Evolutionary conservation across 1,140 invertebrate species (phyloP), one percentile per base, ranked within the genome.

Genomic region (Aphaenogaster rudis): DNA sequence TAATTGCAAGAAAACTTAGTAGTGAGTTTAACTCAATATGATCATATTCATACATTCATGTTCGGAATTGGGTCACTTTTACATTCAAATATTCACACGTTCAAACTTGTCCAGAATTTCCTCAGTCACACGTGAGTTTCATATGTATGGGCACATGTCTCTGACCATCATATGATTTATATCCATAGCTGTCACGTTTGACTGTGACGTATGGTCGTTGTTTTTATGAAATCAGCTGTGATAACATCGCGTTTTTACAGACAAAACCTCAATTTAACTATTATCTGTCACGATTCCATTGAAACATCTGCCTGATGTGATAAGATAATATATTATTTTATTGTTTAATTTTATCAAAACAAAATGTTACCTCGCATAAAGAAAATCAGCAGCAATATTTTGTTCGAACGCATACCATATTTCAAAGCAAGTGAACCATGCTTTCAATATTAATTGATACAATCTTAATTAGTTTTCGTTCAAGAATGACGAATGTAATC

Each of bases 111-210:
- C 7, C 39, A 15, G 15, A 81, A 52, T 59, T 61, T 48, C 21
- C 39, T 21, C 48, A 39, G 63, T 39, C 69, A 59, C 67, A 50
- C 50, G 21, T 52, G 79, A 59, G n/a, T 59, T 36, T 82, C 52
- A 39, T 36, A 59, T 57, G 50, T 48, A 45, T 81, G 21, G 45
- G 50, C 52, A 45, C 66, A 50, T 59, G 50, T 81, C 50, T 74
- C 52, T 59, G 80, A 17, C 28, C 39, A 36, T 74, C 52, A 52
- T 52, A 48, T 82, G 67, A 82, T 82, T 82, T 82, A 82, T 82
- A 33, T 72, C 36, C 66, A 28, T 45, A 48, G 13, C 80, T 82
- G 80, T 82, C 80, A 59, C 28, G 67, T 72, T 33, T 36, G 39
- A 72, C 36, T 59, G 28, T 72, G 50, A 59, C 39, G 57, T 72